phyloP scores from a whole-genome alignment of 2,888 invertebrate species.

The Trisateles emortualis region DNA sequence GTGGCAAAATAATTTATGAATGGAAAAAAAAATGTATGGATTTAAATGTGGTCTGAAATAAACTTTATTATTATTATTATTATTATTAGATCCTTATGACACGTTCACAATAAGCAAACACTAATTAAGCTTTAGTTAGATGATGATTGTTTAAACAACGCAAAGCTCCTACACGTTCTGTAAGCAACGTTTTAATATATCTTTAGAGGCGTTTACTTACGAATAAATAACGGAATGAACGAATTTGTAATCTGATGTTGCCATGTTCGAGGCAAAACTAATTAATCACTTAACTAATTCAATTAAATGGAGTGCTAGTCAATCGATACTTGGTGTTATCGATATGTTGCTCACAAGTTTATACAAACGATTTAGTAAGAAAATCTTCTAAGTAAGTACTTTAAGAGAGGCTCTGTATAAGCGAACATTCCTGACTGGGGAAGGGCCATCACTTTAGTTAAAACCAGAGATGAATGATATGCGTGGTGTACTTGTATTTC shows the following conservation, averaged over 20 bases:
- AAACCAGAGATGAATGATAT: too few species aligned
- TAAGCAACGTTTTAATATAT: background rate
- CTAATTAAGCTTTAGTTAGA: constrained; percentile 19
- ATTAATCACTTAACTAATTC: constrained; percentile 46
- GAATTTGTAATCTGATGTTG: constrained; percentile 22
- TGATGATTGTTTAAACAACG: constrained; percentile 11
- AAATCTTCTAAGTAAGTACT: background rate
- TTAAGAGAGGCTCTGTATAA: too few species aligned
- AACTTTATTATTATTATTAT: too few species aligned
- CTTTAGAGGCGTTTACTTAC: constrained; percentile 21
- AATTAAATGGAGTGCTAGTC: constrained; percentile 36
- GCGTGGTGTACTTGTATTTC: too few species aligned
- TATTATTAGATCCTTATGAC: background rate
- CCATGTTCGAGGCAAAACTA: constrained; percentile 9
- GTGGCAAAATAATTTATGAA: too few species aligned
- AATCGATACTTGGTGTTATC: constrained; percentile 23
- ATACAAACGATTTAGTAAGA: background rate
- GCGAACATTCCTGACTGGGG: too few species aligned
- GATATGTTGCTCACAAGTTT: constrained; percentile 19
- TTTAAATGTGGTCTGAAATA: too few species aligned
- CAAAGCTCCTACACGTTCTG: constrained; percentile 20
- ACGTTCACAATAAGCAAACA: constrained; percentile 17
- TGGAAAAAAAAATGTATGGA: too few species aligned
- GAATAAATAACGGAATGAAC: constrained; percentile 27
- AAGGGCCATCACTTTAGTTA: too few species aligned